Evolutionary conservation across 2,113 vertebrate species (phyloP).

Genomic region (Pterocles gutturalis): DNA sequence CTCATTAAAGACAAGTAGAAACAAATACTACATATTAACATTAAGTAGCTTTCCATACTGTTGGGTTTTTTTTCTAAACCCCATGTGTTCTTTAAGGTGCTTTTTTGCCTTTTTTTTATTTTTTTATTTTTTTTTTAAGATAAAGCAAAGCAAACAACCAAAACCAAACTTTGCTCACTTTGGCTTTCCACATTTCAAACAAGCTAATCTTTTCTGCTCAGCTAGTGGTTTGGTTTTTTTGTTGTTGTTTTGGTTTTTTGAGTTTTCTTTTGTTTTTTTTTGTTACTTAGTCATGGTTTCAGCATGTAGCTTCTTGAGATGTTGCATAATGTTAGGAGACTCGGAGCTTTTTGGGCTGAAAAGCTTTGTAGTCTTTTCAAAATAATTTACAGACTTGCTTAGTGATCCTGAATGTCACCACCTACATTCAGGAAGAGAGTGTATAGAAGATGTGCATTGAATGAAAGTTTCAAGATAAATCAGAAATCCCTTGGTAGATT

Average conservation of each 20-base stretch:
- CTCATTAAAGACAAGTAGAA: neutral
- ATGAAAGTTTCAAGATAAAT: neutral
- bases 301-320: neutral
- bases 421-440: neutral
- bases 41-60: neutral
- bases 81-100: neutral
- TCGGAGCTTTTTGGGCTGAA: neutral
- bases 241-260: neutral
- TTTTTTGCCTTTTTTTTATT: too few relatives aligned
- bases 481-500: neutral
- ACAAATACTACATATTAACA: accelerated
- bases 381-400: neutral
- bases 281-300: neutral
- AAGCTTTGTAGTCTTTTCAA: neutral
- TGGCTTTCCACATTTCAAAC: neutral
- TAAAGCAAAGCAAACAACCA: neutral
- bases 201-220: neutral
- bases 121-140: neutral
- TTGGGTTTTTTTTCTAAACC: neutral
- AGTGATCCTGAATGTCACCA: neutral
- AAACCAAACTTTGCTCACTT: neutral
- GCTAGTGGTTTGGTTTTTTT: neutral
- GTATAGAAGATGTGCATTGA: neutral
- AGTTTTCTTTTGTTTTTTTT: neutral
- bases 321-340: neutral